Conservation (phyloP, 2,797 vertebrate genomes). For the Calcarius lapponicus region DNA sequence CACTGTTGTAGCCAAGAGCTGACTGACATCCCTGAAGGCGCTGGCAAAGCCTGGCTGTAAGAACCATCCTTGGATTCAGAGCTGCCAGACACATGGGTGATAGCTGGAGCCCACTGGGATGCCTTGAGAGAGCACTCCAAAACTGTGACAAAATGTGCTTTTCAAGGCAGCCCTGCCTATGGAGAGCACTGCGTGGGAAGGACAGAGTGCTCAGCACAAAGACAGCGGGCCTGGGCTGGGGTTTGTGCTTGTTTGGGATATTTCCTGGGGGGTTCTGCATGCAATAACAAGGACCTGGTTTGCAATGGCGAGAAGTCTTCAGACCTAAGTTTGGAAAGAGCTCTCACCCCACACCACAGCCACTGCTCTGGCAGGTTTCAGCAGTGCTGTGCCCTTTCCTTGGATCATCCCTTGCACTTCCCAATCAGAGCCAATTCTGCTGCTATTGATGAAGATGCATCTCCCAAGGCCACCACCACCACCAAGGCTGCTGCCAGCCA, state of each 20-base stretch:
- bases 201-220: background rate
- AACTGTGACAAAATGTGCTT: background rate
- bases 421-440: fast-evolving
- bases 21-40: background rate
- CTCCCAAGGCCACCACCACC: background rate
- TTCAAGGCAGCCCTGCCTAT: background rate
- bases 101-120: background rate
- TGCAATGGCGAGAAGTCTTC: background rate
- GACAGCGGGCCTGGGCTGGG: background rate
- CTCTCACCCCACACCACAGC: background rate
- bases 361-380: background rate
- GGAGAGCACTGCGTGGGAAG: background rate
- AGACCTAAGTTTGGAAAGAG: background rate
- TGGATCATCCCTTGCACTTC: background rate
- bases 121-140: background rate
- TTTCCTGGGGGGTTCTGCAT: background rate
- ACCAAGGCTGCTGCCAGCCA: background rate
- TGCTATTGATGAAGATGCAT: background rate
- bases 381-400: background rate
- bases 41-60: background rate
- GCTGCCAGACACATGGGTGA: background rate
- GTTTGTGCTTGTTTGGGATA: background rate
- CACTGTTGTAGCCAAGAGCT: background rate
- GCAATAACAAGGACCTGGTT: background rate
- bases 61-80: background rate